phyloP scores from a whole-genome alignment of 2,797 vertebrate genomes.

The Balearica regulorum region DNA sequence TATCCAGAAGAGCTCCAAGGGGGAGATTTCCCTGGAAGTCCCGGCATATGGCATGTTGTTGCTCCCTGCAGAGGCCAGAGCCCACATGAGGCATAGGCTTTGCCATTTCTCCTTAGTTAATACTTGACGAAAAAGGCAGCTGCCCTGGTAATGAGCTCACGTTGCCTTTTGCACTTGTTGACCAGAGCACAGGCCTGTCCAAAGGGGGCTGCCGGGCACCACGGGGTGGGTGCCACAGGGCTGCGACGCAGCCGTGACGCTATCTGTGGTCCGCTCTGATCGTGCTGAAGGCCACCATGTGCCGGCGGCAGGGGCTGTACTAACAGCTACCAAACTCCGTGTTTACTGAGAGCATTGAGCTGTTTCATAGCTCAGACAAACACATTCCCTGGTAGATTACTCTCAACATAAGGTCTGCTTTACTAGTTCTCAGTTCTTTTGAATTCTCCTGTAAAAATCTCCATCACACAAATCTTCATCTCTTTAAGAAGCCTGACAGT shows the following conservation, averaged over 20 bases:
- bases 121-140: neutral
- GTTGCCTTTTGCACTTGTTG: neutral
- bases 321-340: neutral
- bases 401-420: neutral
- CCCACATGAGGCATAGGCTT: rapidly evolving
- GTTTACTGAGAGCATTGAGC: neutral
- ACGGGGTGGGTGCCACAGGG: too few relatives aligned
- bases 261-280: neutral
- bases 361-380: neutral
- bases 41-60: rapidly evolving
- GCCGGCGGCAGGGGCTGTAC: neutral
- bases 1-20: neutral
- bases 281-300: rapidly evolving
- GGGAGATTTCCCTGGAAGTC: neutral
- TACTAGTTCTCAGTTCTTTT: neutral
- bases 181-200: neutral
- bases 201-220: too few relatives aligned
- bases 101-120: neutral
- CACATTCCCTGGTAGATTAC: neutral
- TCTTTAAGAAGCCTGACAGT: neutral
- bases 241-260: neutral
- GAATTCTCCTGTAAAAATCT: neutral
- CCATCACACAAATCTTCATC: neutral
- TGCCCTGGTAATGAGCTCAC: neutral
- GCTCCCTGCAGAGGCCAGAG: neutral